Evolutionary conservation across 1,140 invertebrate species (phyloP), one percentile per base, ranked within the genome.

Genomic region (Medauroidea extradentata): DNA sequence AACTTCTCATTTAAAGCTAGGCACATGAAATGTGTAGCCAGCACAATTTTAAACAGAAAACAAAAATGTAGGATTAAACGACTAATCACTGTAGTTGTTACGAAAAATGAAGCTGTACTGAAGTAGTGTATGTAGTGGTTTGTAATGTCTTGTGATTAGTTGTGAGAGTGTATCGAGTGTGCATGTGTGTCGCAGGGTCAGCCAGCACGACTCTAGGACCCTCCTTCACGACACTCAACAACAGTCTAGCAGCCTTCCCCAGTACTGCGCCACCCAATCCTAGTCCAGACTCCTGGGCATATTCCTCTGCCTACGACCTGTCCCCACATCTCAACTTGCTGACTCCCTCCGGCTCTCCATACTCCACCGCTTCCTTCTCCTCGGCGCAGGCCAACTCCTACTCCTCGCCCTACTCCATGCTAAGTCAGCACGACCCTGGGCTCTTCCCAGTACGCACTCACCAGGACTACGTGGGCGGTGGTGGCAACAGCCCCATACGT

Each of bases 291-390:
- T 85, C 87, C 3, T 90, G 88, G 88, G 78, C 79, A 0, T 89
- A 89, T 68, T 85, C 87, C 60, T 83, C 87, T 13, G 82, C 86
- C 48, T 90, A 89, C 67, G 88, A 90, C 65, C 68, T 90, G 5
- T 83, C 85, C 1, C 83, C 87, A 0, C 87, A 85, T 59, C 63
- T 87, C 27, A 83, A 89, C 61, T 69, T 87, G n/a, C 75, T 89
- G 7, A 88, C 85, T 50, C 84, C 86, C 1, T 81, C 86, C 2
- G 79, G 83, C 29, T 81, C 82, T 41, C 81, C 83, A 0, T 90
- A 90, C 51, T 79, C 84, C 1, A 82, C 84, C 1, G 82, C 79
- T 23, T 74, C 80, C 2, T 76, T 78, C 55, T 53, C 67, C 53
- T 55, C 78, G 69, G 44, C 76, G 72, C 27, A 51, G n/a, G 24